Evolutionary conservation across 2,888 invertebrate species (phyloP).

Genomic region (Biston stratarius): DNA sequence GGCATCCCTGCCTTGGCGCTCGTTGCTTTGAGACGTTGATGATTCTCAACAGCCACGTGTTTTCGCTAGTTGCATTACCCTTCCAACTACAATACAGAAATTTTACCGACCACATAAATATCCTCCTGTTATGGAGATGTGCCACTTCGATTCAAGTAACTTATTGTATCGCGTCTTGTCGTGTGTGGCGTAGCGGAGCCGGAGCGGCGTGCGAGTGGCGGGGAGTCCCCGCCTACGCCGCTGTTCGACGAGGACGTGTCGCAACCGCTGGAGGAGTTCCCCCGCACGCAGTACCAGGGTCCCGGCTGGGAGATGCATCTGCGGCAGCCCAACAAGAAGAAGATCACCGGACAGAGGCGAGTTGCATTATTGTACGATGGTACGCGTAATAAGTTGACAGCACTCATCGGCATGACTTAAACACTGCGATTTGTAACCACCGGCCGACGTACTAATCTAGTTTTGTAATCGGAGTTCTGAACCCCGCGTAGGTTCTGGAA

Average conservation of each 20-base stretch:
- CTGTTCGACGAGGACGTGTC: conserved; percentile 97
- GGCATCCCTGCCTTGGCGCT: too few species aligned
- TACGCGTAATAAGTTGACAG: too few species aligned
- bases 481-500: conserved; percentile 95
- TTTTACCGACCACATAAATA: too few species aligned
- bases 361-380: not conserved
- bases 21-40: too few species aligned
- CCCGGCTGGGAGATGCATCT: conserved; percentile 99
- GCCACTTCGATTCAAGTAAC: too few species aligned
- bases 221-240: conserved; percentile 95
- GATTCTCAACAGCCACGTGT: too few species aligned
- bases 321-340: conserved; percentile 98
- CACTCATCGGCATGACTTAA: too few species aligned
- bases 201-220: conserved; percentile 60
- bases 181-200: not conserved
- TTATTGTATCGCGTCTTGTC: not conserved
- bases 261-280: conserved; percentile 96
- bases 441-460: too few species aligned
- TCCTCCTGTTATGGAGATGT: too few species aligned
- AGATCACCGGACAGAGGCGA: conserved; percentile 94
- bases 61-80: too few species aligned
- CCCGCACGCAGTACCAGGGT: conserved; percentile 90
- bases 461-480: not conserved
- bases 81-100: too few species aligned
- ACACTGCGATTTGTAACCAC: too few species aligned